Evolutionary conservation across 2,797 vertebrate species (phyloP).

Genomic region (Hylomyscus alleni): DNA sequence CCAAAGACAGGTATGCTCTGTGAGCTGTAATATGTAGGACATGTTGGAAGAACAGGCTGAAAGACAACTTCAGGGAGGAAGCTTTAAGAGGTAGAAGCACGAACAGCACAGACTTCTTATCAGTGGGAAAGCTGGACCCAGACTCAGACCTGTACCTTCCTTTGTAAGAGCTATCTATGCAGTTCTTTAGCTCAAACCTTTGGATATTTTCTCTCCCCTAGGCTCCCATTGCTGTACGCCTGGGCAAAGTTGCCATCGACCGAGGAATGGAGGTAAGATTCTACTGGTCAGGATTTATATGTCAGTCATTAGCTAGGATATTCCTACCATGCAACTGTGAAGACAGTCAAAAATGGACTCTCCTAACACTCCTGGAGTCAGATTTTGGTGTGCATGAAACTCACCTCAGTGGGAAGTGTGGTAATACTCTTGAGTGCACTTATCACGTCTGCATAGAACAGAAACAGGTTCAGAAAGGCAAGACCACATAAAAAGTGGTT

Average conservation of each 20-base stretch:
- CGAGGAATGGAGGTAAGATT: constrained; percentile 79
- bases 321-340: not conserved
- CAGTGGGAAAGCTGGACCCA: not conserved
- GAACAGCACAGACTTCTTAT: not conserved
- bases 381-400: not conserved
- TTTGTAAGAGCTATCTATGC: not conserved
- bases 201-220: constrained; percentile 81
- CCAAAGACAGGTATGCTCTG: not conserved
- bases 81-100: not conserved
- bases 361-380: not conserved
- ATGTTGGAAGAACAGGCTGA: not conserved
- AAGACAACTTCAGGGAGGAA: not conserved
- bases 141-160: not conserved
- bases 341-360: not conserved
- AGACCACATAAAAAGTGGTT: not conserved
- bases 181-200: not conserved
- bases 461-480: not conserved
- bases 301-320: not conserved
- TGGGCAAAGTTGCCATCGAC: constrained; percentile 92
- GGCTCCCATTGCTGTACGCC: constrained; percentile 95
- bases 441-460: not conserved
- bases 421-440: not conserved
- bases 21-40: not conserved
- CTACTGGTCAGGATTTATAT: not conserved
- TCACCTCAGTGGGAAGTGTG: not conserved